Conservation (phyloP, 2,797 vertebrate species). For the Enteromius unitaeniatus region DNA sequence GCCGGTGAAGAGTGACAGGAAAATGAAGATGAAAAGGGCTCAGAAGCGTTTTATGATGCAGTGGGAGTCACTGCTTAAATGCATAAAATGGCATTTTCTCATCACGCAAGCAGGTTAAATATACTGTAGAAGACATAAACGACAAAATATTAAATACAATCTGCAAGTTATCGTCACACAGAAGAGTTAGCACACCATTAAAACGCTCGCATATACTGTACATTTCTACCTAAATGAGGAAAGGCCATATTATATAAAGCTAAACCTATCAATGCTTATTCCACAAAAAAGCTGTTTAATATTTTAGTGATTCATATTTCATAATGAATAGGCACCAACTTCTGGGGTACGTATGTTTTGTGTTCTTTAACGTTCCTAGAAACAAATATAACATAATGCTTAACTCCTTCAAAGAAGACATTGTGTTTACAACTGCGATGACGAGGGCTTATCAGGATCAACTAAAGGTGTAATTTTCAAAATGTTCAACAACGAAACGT, state of each 20-base stretch:
- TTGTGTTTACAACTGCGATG: too few species aligned
- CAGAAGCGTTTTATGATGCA: constrained; percentile 41
- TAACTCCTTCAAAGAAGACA: too few species aligned
- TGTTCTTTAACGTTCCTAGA: too few species aligned
- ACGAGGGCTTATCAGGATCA: too few species aligned
- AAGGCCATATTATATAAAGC: not conserved
- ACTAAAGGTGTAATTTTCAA: too few species aligned
- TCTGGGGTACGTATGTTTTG: too few species aligned
- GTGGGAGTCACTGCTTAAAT: constrained; percentile 50
- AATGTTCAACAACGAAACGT: too few species aligned
- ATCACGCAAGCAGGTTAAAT: not conserved
- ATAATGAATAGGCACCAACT: not conserved
- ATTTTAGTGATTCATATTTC: not conserved
- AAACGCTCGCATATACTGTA: not conserved
- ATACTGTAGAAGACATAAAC: not conserved
- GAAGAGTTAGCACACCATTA: not conserved
- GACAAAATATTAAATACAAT: not conserved
- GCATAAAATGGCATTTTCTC: constrained; percentile 45
- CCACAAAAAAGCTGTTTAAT: not conserved
- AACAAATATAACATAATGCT: too few species aligned
- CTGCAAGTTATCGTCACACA: not conserved
- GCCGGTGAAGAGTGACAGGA: constrained; percentile 44
- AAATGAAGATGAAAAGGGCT: constrained; percentile 36
- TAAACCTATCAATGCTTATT: not conserved
- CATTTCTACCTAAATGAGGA: not conserved